These are phyloP conservation scores for Falco biarmicus DNA, from an alignment of 2,797 vertebrate species.

Conservation along the genomic window DNA sequence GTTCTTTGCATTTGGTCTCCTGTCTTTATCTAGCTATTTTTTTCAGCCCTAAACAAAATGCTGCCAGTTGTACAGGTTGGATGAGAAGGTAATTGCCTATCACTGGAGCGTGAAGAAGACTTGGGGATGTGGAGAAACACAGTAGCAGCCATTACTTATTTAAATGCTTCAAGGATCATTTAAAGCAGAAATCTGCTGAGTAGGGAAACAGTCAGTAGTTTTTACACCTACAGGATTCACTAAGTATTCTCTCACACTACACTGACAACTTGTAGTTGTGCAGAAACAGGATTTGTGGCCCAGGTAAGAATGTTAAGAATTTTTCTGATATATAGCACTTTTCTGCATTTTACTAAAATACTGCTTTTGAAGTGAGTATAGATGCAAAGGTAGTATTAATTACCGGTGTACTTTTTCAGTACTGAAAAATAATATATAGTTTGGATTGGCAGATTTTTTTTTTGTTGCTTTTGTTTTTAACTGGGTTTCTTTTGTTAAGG, in stretches of 20 bases:
- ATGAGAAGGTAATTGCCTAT: not conserved
- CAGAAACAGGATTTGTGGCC: not conserved
- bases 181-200: constrained; percentile 1
- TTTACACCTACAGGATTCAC: not conserved
- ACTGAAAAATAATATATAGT: not conserved
- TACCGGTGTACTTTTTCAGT: not conserved
- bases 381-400: not conserved
- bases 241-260: not conserved
- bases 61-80: not conserved
- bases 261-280: not conserved
- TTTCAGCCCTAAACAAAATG: not conserved
- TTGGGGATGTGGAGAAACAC: not conserved
- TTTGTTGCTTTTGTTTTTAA: not conserved
- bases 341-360: not conserved
- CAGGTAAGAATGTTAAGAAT: not conserved
- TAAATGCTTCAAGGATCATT: not conserved
- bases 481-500: not conserved
- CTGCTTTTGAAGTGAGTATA: not conserved
- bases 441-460: not conserved
- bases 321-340: not conserved
- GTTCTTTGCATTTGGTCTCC: not conserved
- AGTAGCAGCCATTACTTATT: not conserved
- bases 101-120: not conserved
- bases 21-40: not conserved
- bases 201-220: not conserved